Base-by-base conservation (phyloP, 2,113 vertebrate species). In the Cinclus mexicanus region DNA sequence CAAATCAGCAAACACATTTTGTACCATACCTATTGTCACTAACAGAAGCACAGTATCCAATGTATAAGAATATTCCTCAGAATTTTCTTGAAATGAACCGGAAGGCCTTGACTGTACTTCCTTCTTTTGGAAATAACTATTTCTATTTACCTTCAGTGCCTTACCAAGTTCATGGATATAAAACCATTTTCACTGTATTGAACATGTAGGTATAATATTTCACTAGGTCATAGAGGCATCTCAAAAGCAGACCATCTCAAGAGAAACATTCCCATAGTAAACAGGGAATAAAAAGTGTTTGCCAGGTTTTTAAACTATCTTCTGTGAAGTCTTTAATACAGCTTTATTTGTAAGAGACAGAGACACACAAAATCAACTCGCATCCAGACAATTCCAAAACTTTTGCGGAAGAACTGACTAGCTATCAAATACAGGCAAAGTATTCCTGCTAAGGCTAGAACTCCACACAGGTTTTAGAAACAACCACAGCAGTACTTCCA, bases 221-320 rank as follows among this genome's bases (percentile, higher is more conserved):
- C 93, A 98, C 94, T 93, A 97, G 93, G 91, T 72, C 98, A 79
- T 97, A 97, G 80, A 97, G 71, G 59, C 95, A 86, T 91, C 97
- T 97, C 26, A 91, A 98, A 97, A 99, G 97, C 88, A 98, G 98
- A 85, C 96, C 97, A 84, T 97, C 98, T 74, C 97, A 98, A 95
- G 95, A 97, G 97, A 98, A 98, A 97, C 97, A 98, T 91, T 98
- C 96, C 93, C 98, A 95, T 78, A 98, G 97, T 50, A 97, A 97
- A 95, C 94, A 96, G 90, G 97, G 97, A 96, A 98, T 98, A 98
- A 14, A 4, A 77, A n/a, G 17, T 3, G 9, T 52, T 67, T 31
- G 39, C 71, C 67, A 95, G 44, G 56, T 87, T 96, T 77, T 35
- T 29, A 71, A 96, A 64, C 11, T 39, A 53, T 20, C 31, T 87